Percentiles rank a stretch among this genome's conserved stretches.
phyloP scores from a whole-genome alignment of 1,140 invertebrate genomes.

The Sminthurides bifidus region DNA sequence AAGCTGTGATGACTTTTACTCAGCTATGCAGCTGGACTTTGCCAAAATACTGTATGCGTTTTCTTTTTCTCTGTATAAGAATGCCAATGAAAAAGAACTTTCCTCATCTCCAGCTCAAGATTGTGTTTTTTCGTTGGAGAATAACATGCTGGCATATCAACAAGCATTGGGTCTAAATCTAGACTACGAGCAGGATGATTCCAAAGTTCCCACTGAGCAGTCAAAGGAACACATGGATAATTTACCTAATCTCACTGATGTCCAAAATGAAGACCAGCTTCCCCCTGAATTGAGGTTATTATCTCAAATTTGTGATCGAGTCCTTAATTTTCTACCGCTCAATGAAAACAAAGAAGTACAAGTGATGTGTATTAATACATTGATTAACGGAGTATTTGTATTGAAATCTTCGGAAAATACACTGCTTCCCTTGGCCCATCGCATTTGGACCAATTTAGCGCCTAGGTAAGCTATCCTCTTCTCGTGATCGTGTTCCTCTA shows the following conservation, averaged over 20 bases:
- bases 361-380: slow-evolving; percentile 24
- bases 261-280: slow-evolving; percentile 31
- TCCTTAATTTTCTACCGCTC: slow-evolving; percentile 20
- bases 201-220: slow-evolving; percentile 20
- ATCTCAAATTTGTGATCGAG: slow-evolving; percentile 19
- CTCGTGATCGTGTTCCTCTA: too few relatives aligned
- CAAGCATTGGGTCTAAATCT: slow-evolving; percentile 35
- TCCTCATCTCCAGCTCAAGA: background rate
- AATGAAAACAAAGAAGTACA: slow-evolving; percentile 10
- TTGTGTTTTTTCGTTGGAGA: too few relatives aligned
- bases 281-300: slow-evolving; percentile 14
- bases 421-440: slow-evolving; percentile 23
- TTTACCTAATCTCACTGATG: too few relatives aligned
- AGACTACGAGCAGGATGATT: slow-evolving; percentile 35
- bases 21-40: slow-evolving; percentile 10
- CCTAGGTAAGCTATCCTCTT: slow-evolving; percentile 20
- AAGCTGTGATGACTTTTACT: slow-evolving; percentile 18
- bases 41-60: slow-evolving; percentile 23
- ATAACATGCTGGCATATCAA: slow-evolving; percentile 21
- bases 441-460: slow-evolving; percentile 23
- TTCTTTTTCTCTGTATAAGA: slow-evolving; percentile 19
- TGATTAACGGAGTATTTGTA: slow-evolving; percentile 26
- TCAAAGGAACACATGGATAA: background rate
- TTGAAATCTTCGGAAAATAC: slow-evolving; percentile 16
- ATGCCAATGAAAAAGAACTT: background rate